A percentile compares a stretch with the other conserved stretches of the same genome.
These are phyloP conservation scores for Oncorhynchus gorbuscha DNA, from an alignment of 2,113 vertebrate genomes.

Conservation along the genomic window DNA sequence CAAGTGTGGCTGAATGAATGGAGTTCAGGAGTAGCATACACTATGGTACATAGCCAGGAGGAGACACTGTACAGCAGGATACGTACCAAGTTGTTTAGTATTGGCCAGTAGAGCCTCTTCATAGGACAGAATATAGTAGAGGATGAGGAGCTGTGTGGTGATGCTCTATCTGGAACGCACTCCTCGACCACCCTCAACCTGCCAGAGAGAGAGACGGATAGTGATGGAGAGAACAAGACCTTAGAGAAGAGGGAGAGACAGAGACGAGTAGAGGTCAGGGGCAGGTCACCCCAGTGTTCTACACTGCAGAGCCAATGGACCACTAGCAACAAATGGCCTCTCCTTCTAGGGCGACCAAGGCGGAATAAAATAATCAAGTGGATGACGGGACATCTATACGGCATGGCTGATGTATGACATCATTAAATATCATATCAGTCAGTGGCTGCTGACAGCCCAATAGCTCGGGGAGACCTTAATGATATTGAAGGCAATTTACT, in stretches of 20 bases:
- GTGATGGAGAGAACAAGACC: not conserved
- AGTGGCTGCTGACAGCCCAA: not conserved
- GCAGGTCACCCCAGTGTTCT: not conserved
- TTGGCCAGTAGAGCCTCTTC: conserved; percentile 93
- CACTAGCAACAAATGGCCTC: conserved; percentile 2
- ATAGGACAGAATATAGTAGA: conserved; percentile 94
- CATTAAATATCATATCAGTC: conserved; percentile 8
- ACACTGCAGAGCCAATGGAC: not conserved
- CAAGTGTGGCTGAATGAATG: too few relatives aligned
- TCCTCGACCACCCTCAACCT: conserved; percentile 78
- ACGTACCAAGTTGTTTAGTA: conserved; percentile 89
- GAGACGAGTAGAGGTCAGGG: conserved; percentile 8
- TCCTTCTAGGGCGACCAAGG: not conserved
- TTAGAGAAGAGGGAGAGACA: not conserved
- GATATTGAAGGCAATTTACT: conserved; percentile 1
- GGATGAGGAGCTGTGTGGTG: conserved; percentile 91
- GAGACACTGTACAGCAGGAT: not conserved
- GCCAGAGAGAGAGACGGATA: conserved; percentile 22
- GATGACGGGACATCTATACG: not conserved
- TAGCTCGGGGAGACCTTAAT: not conserved
- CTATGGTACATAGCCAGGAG: not conserved
- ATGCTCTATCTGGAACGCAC: conserved; percentile 81
- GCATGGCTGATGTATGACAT: conserved; percentile 15
- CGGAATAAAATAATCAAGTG: not conserved
- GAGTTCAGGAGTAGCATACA: too few relatives aligned